Percentiles rank a stretch among this genome's conserved stretches.
Evolutionary conservation across 2,888 invertebrate genomes (phyloP).

Genomic region (Lepidocyrtoides sp.): DNA sequence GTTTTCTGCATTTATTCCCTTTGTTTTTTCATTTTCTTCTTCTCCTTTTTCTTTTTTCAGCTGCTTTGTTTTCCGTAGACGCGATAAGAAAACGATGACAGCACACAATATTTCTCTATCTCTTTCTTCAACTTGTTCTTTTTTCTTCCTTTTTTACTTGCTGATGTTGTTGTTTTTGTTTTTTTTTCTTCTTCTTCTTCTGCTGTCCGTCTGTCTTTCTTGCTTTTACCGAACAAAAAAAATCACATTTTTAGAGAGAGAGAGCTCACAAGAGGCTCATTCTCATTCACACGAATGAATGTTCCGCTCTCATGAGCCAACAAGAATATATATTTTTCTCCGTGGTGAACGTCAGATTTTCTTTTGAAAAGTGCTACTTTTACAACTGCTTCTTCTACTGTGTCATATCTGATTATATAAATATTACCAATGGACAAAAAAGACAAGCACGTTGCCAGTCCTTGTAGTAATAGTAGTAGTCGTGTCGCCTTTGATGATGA

Average conservation of each 20-base stretch:
- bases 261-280: slow-evolving; percentile 71
- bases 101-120: neutral
- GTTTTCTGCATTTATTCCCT: neutral
- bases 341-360: neutral
- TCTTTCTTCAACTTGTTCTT: slow-evolving; percentile 9
- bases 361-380: neutral
- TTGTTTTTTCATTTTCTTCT: neutral
- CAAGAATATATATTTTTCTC: neutral
- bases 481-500: neutral
- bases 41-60: neutral
- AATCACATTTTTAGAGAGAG: slow-evolving; percentile 69
- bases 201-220: neutral
- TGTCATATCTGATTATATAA: slow-evolving; percentile 52
- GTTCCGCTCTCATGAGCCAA: neutral
- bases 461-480: too few species aligned
- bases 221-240: neutral
- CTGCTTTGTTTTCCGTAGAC: neutral
- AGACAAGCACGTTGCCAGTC: slow-evolving; percentile 46
- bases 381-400: neutral
- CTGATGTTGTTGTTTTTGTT: slow-evolving; percentile 1
- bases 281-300: slow-evolving; percentile 54
- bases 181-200: slow-evolving; percentile 3
- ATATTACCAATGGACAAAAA: neutral
- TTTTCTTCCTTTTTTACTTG: neutral
- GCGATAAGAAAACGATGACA: slow-evolving; percentile 37